These are phyloP conservation scores for Piaya cayana DNA, from an alignment of 2,113 vertebrate species.

Conservation along the genomic window DNA sequence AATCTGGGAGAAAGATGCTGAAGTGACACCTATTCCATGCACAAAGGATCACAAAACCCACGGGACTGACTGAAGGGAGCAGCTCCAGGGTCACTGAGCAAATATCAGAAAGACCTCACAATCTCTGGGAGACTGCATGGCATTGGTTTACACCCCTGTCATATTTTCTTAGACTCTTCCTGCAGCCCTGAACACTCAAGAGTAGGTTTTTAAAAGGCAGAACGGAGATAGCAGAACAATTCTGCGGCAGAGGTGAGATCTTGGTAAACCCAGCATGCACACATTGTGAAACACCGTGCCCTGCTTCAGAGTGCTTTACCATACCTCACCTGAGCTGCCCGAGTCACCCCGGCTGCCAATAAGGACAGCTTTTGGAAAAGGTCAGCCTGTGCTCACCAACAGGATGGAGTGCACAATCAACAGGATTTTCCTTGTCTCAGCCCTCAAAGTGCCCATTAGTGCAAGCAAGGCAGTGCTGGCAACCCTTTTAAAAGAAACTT, in stretches of 20 bases:
- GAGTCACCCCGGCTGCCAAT: neutral
- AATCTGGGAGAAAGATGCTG: neutral
- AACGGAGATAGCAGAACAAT: neutral
- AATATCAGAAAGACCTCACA: neutral
- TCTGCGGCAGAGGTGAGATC: neutral
- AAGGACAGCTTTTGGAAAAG: neutral
- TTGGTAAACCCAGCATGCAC: neutral
- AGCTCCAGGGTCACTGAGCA: neutral
- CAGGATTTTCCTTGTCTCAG: neutral
- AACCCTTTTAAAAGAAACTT: neutral
- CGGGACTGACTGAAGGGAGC: neutral
- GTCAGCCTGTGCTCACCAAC: neutral
- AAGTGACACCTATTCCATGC: neutral
- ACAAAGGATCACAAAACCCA: neutral
- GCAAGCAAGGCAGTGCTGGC: neutral
- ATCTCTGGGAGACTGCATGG: neutral
- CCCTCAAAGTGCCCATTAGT: neutral
- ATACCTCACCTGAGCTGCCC: rapidly evolving
- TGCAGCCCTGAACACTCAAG: neutral
- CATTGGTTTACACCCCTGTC: neutral
- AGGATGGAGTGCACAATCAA: neutral
- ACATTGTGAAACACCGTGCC: neutral
- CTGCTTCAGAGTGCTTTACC: neutral
- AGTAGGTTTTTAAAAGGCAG: neutral
- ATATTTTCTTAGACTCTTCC: neutral